Evolutionary conservation across 2,113 vertebrate species (phyloP).

Genomic region (Seriola quinqueradiata): DNA sequence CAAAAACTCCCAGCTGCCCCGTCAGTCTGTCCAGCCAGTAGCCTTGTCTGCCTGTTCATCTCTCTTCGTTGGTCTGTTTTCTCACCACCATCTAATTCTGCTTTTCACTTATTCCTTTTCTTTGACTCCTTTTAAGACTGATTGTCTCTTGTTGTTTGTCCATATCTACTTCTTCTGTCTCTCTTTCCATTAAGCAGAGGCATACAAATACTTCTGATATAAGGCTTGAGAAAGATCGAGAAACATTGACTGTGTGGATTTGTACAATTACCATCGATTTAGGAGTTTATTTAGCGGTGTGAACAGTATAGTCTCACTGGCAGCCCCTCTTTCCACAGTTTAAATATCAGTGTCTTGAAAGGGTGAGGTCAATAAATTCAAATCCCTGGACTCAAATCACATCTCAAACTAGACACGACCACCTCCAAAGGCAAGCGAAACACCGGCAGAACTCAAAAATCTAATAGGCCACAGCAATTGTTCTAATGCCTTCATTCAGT

Average conservation of each 20-base stretch:
- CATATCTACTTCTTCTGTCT: not conserved
- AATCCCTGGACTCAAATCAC: slow-evolving; percentile 14
- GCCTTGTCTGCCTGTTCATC: not conserved
- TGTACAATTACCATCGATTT: not conserved
- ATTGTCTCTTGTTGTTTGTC: not conserved
- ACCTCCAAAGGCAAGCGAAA: slow-evolving; percentile 27
- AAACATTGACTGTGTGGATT: not conserved
- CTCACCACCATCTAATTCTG: not conserved
- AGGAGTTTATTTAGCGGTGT: slow-evolving; percentile 4
- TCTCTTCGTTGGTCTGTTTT: not conserved
- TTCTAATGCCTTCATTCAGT: slow-evolving; percentile 21
- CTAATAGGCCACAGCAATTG: slow-evolving; percentile 16
- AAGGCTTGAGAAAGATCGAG: not conserved
- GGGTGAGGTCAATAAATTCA: slow-evolving; percentile 45
- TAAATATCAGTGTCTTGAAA: slow-evolving; percentile 27
- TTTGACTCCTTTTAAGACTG: not conserved
- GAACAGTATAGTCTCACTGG: not conserved
- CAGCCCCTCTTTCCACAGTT: slow-evolving; percentile 13
- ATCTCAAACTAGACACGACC: slow-evolving; percentile 8
- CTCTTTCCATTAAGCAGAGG: not conserved
- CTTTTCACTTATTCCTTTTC: not conserved
- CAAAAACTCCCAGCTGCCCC: slow-evolving; percentile 54
- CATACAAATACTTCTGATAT: not conserved
- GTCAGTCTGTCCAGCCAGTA: slow-evolving; percentile 16
- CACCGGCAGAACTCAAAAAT: slow-evolving; percentile 24